Base-by-base conservation (phyloP, 2,797 vertebrate species). In the Bovichtus diacanthus region DNA sequence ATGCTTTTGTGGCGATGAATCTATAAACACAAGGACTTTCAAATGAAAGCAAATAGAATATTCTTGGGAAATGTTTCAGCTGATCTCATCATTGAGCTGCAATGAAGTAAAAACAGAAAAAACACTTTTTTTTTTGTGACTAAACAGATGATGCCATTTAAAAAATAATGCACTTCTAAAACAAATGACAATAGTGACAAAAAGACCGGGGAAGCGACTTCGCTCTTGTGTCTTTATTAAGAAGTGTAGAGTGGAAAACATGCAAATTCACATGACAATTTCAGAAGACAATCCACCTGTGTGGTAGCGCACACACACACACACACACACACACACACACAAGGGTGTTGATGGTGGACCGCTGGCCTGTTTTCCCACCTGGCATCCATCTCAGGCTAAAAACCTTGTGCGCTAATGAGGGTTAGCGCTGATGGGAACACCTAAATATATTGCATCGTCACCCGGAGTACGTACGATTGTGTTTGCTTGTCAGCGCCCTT, bases 341-440 rank as follows among this genome's bases (percentile, higher is more conserved):
- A 9, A 13, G 15, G 43, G 56, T 50, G 59, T 25, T 62, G 68
- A 74, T 16, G 59, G 47, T 11, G 43, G 41, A 64, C 34, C 9
- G 41, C 68, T 38, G 53, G 58, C 29, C 27, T 78, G 63, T 71
- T 53, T 39, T 63, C 67, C 56, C 69, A 69, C 67, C 75, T 83
- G 71, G 25, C 21, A 23, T 39, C 50, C 15, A 2, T 75, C 65
- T 75, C 50, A 36, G 36, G 41, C 43, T 41, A 69, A 43, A 72
- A 46, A 68, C 13, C 41, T 18, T 29, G n/a, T 38, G 27, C 2
- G 15, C 34, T 68, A 80, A 74, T 67, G 25, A 71, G 46, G 69
- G 70, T 64, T 43, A 78, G 39, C 55, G 73, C 25, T 38, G 50
- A 71, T 8, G 31, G 74, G 82, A 82, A 76, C 73, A 69, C 70